phyloP scores from a whole-genome alignment of 2,797 vertebrate species.

The Hydrophis major region DNA sequence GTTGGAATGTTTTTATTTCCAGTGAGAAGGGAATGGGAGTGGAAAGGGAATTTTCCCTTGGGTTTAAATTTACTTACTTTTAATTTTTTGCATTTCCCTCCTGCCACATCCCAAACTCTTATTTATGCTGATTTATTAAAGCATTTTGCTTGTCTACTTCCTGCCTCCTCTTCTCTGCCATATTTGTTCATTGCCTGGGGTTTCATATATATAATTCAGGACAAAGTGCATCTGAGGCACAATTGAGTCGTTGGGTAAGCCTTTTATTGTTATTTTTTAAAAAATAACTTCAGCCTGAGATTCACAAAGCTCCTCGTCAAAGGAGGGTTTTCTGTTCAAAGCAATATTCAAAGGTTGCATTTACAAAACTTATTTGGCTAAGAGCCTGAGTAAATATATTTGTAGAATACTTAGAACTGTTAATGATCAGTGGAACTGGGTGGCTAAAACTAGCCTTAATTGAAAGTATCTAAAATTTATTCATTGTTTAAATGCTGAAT shows the following conservation, averaged over 20 bases:
- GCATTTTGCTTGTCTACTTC: background rate
- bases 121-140: background rate
- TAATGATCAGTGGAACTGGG: background rate
- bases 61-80: background rate
- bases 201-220: constrained; percentile 3
- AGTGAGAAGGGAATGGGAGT: background rate
- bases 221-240: constrained; percentile 3
- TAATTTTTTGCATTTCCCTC: background rate
- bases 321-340: background rate
- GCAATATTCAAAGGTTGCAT: background rate
- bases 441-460: background rate
- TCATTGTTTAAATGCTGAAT: background rate
- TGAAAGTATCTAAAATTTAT: background rate
- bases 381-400: background rate
- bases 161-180: background rate
- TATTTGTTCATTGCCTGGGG: constrained; percentile 6
- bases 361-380: background rate
- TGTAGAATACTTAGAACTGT: background rate
- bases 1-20: background rate
- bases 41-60: background rate
- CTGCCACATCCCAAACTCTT: background rate
- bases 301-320: background rate
- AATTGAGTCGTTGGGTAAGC: background rate
- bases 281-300: background rate
- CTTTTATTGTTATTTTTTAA: too few species aligned